A percentile compares a stretch with the other conserved stretches of the same genome.
These are phyloP conservation scores for Dryadula phaetusa DNA, from an alignment of 2,888 invertebrate genomes.

Conservation along the genomic window DNA sequence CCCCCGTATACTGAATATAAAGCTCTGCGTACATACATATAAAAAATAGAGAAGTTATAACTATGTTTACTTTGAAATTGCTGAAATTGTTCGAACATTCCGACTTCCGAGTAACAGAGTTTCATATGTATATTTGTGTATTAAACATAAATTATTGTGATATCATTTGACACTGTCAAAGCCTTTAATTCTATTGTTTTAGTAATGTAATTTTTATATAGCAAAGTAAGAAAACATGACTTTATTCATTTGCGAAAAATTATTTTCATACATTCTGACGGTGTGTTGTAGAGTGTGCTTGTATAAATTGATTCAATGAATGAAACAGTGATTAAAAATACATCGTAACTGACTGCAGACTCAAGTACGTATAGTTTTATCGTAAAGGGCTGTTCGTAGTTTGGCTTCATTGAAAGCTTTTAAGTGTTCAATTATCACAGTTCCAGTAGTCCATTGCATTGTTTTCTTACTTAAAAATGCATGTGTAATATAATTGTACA, in stretches of 20 bases:
- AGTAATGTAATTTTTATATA: background rate
- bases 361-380: slow-evolving; percentile 20
- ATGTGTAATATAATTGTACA: background rate
- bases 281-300: background rate
- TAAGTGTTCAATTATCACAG: slow-evolving; percentile 31
- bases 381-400: slow-evolving; percentile 16
- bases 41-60: too few relatives aligned
- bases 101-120: too few relatives aligned
- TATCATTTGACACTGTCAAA: too few relatives aligned
- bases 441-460: background rate
- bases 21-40: too few relatives aligned
- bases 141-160: too few relatives aligned
- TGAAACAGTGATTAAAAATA: slow-evolving; percentile 6
- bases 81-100: too few relatives aligned
- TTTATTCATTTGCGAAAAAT: background rate
- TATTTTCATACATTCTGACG: background rate
- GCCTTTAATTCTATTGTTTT: too few relatives aligned
- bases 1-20: too few relatives aligned
- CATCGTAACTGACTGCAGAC: background rate
- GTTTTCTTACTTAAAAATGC: background rate
- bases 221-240: background rate
- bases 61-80: too few relatives aligned
- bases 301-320: background rate
- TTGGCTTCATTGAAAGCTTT: slow-evolving; percentile 38
- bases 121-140: too few relatives aligned